Evolutionary conservation across 2,113 vertebrate genomes (phyloP).

Genomic region (Etia nguti): DNA sequence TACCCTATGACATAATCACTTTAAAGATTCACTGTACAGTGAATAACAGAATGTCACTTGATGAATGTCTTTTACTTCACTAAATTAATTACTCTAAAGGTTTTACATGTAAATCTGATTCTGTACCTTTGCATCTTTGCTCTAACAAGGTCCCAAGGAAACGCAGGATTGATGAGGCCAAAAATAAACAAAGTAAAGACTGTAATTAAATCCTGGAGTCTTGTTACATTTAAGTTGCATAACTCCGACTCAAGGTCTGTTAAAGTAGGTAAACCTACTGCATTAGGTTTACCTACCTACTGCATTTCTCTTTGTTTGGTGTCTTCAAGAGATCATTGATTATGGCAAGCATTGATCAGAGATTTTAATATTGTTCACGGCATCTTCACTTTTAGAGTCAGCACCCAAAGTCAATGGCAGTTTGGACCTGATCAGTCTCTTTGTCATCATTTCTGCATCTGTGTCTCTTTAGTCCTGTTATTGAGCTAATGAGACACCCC

Average conservation of each 20-base stretch:
- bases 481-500: slow-evolving; percentile 32
- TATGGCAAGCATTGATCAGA: neutral
- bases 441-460: neutral
- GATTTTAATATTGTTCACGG: neutral
- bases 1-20: neutral
- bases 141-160: neutral
- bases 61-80: neutral
- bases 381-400: neutral
- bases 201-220: neutral
- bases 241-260: neutral
- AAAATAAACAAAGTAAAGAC: neutral
- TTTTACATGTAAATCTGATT: neutral
- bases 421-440: neutral
- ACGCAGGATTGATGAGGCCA: neutral
- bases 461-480: neutral
- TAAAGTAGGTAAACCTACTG: neutral
- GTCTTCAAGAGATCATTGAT: neutral
- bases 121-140: neutral
- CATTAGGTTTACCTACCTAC: neutral
- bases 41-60: neutral
- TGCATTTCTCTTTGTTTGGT: neutral
- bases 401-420: neutral
- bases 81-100: neutral
- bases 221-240: neutral
- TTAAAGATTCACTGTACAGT: neutral